Evolutionary conservation across 2,797 vertebrate species (phyloP), one percentile per base, ranked within the genome.

Genomic region (Phoxinus dragarum): DNA sequence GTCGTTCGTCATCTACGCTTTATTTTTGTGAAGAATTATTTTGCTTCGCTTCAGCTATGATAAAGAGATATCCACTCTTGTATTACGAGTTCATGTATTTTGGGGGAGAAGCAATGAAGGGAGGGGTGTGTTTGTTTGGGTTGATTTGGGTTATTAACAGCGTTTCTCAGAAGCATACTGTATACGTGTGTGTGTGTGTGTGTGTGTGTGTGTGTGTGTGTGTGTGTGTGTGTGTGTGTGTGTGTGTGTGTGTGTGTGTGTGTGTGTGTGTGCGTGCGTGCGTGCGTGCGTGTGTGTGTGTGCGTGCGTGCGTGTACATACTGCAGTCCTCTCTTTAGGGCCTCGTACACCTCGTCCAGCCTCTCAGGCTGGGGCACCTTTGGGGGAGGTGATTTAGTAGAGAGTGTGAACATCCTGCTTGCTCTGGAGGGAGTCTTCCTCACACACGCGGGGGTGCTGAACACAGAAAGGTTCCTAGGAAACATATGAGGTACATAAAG

Each of bases 301-400:
- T n/a, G n/a, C 27, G 56, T 61, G n/a, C 79, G 73, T 85, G 52
- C 42, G 40, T 78, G 12, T 73, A 90, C 95, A 93, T 88, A 96
- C 95, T 92, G 90, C n/a, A 93, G 88, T 84, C 94, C 98, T 89
- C 94, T 97, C 94, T 97, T 99, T 81, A 99, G 94, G 0, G 98
- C 96, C 90, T 97, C 93, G 0, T 98, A 98, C 81, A 99, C 97
- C 89, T 98, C 94, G 2, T 99, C 98, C 86, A 99, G 93, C 83
- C 97, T 94, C 89, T 98, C 97, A 21, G 98, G 98, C 90, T 99
- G 98, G 78, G 98, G 98, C 84, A 97, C 95, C 93, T 98, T 99
- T 11, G 97, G 96, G 69, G 96, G 96, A n/a, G 97, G 95, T 73
- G 96, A 94, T 86, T 97, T 98, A 89, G 95, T 94, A 3, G 97